Base-by-base conservation (phyloP, 2,888 invertebrate species). In the Pedicia rivosa region DNA sequence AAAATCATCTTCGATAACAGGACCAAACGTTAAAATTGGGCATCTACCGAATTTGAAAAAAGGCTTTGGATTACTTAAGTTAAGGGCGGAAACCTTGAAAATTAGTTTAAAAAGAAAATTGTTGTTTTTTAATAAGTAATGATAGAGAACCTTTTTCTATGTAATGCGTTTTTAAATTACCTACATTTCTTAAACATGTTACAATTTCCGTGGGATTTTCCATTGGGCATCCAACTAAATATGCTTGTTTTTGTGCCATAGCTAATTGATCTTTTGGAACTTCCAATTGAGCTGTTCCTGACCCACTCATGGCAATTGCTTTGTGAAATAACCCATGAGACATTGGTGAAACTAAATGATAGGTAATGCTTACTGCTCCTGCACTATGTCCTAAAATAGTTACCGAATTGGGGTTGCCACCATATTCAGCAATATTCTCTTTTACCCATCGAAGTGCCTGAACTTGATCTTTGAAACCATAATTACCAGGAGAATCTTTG, bases 391-490 rank as follows among this genome's bases (percentile, higher is more conserved):
- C 80, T 2, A 68, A 50, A 12, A 79, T 56, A 0, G 79, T 79
- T 2, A 80, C 71, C 1, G 59, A 57, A 43, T 65, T 59, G 0
- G 75, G 70, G 57, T 79, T 69, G 3, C 80, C 80, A 0, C 79
- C 78, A 48, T 79, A 80, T 0, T 68, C 57, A 0, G 61, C 67
- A 35, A 79, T 76, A 48, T 79, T 76, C 28, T 67, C 51, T 48
- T 70, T 66, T 0, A 80, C 57, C 78, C 78, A 79, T 43, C 68
- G 67, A 40, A 79, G 51, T 0, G 72, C 72, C 8, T 62, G 57
- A 2, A 77, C 77, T 55, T 80, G 78, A 54, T 80, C 79, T 51
- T 78, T 79, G 25, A 77, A 55, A 1, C 76, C 79, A 44, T 71
- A 66, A 51, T 80, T 80, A 2, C 79, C 79, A 0, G 76, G 72